Evolutionary conservation across 1,140 invertebrate species (phyloP).

Genomic region (Drosophila nigromelanica): DNA sequence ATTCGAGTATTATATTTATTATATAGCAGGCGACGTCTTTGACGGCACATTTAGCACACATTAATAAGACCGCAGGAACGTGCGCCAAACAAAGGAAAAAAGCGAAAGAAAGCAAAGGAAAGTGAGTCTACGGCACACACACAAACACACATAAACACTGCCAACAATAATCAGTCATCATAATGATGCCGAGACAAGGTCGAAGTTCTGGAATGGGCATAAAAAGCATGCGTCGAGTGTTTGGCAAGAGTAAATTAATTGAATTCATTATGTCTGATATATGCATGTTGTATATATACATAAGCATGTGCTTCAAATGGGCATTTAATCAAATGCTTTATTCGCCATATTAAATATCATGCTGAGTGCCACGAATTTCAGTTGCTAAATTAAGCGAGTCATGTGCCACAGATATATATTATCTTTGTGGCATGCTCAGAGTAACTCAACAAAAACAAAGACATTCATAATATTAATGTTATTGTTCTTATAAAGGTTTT

Average conservation of each 20-base stretch:
- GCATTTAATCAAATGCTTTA: slow-evolving; percentile 66
- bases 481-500: neutral
- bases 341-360: slow-evolving; percentile 39
- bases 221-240: slow-evolving; percentile 35
- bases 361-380: slow-evolving; percentile 24
- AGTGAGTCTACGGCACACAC: slow-evolving; percentile 47
- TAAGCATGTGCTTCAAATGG: slow-evolving; percentile 55
- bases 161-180: slow-evolving; percentile 75
- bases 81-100: slow-evolving; percentile 56
- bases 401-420: slow-evolving; percentile 23
- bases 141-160: slow-evolving; percentile 25
- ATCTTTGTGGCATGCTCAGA: slow-evolving; percentile 4
- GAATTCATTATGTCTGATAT: slow-evolving; percentile 77
- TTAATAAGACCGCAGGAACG: slow-evolving; percentile 76
- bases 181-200: slow-evolving; percentile 69
- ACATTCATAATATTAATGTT: neutral
- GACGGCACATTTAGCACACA: slow-evolving; percentile 73
- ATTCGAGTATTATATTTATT: slow-evolving; percentile 53
- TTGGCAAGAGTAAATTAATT: slow-evolving; percentile 75
- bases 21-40: slow-evolving; percentile 47
- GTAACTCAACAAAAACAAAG: neutral
- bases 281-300: slow-evolving; percentile 34
- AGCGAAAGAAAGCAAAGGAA: neutral
- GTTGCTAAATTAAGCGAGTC: slow-evolving; percentile 15
- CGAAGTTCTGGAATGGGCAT: slow-evolving; percentile 29